phyloP scores from a whole-genome alignment of 2,797 vertebrate genomes.

The Molothrus ater region DNA sequence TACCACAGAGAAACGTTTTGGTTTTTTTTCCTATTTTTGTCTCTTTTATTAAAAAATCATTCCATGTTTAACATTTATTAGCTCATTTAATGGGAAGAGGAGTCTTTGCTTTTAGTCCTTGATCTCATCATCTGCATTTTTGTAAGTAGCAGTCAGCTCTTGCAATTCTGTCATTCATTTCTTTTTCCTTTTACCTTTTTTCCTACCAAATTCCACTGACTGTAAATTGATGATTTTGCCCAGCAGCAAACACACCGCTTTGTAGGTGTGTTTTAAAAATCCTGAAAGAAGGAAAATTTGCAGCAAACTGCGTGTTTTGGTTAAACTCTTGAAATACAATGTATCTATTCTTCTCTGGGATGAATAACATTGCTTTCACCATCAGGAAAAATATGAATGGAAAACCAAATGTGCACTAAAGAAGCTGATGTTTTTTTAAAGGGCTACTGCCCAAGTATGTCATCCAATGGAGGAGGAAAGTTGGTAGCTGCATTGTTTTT shows the following conservation, averaged over 20 bases:
- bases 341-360: slow-evolving; percentile 24
- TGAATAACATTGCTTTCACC: slow-evolving; percentile 27
- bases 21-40: background rate
- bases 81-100: background rate
- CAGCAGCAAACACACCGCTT: background rate
- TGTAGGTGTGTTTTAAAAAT: background rate
- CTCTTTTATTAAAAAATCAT: background rate
- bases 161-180: background rate
- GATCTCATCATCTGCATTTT: background rate
- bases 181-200: background rate
- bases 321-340: slow-evolving; percentile 36
- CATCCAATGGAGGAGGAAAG: slow-evolving; percentile 32
- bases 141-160: background rate
- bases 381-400: slow-evolving; percentile 53
- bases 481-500: slow-evolving; percentile 64
- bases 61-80: background rate
- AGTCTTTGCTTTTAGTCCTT: background rate
- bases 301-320: background rate
- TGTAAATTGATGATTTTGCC: background rate
- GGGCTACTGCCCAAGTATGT: slow-evolving; percentile 64
- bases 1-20: background rate
- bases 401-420: slow-evolving; percentile 42
- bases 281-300: background rate
- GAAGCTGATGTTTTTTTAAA: slow-evolving; percentile 14
- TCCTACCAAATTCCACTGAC: background rate